These are phyloP conservation scores for Netelia melanura DNA, from an alignment of 2,888 invertebrate species.

Conservation along the genomic window DNA sequence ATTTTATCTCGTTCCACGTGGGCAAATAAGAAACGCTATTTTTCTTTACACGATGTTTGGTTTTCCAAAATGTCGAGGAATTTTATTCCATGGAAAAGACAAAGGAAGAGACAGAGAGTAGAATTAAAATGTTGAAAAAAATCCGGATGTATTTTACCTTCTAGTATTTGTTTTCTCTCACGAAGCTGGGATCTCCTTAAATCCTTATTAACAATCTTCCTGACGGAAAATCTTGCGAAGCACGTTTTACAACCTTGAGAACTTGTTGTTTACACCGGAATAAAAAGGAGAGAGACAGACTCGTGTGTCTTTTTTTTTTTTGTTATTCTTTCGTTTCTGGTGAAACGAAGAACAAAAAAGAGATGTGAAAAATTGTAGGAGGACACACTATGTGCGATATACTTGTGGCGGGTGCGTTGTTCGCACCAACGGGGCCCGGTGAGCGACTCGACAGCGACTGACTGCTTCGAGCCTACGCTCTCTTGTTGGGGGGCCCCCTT, in stretches of 20 bases:
- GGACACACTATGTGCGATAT: conserved; percentile 2
- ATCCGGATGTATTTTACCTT: not conserved
- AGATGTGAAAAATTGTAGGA: not conserved
- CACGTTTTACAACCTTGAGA: not conserved
- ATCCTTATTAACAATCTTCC: conserved; percentile 2
- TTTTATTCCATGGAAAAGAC: not conserved
- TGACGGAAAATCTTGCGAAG: not conserved
- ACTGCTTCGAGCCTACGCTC: conserved; percentile 75
- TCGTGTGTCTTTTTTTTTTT: no score
- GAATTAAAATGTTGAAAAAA: not conserved
- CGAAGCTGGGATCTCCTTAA: not conserved
- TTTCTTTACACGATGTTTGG: not conserved
- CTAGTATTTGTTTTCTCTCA: not conserved
- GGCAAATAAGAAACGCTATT: no score
- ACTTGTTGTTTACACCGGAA: not conserved
- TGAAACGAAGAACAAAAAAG: not conserved
- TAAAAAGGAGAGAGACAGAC: not conserved
- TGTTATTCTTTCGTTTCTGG: no score
- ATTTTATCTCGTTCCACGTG: not conserved
- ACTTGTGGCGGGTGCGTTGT: conserved; percentile 69
- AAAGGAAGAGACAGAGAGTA: not conserved
- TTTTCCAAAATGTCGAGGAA: not conserved
- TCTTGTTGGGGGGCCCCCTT: conserved; percentile 64
- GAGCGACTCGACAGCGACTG: conserved; percentile 78
- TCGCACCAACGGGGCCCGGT: conserved; percentile 82